Conservation (phyloP, 2,888 invertebrate species). For the Spialia ferax region DNA sequence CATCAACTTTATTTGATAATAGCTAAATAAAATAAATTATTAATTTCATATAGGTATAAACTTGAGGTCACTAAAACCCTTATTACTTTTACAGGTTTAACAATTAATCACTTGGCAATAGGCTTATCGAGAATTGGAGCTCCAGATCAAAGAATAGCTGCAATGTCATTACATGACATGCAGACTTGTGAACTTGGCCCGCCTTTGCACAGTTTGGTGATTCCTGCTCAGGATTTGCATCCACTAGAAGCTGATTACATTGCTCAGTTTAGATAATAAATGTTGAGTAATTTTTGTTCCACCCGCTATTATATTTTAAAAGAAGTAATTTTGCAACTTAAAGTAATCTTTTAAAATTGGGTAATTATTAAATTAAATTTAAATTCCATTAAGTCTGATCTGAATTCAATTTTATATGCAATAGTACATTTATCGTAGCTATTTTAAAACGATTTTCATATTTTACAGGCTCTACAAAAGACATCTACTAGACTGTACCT, state of each 20-base stretch:
- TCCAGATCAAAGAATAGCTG: constrained; percentile 92
- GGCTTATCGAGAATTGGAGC: constrained; percentile 97
- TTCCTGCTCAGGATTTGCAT: constrained; percentile 94
- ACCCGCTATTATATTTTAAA: background rate
- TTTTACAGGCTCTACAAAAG: too few relatives aligned
- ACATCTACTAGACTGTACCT: too few relatives aligned
- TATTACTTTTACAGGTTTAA: constrained; percentile 63
- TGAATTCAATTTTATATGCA: background rate
- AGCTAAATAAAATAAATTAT: too few relatives aligned
- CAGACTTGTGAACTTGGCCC: constrained; percentile 90
- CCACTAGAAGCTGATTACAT: constrained; percentile 97
- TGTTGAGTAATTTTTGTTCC: background rate
- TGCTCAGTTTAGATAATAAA: constrained; percentile 85
- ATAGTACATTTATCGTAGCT: background rate
- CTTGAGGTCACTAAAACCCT: background rate
- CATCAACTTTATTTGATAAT: background rate
- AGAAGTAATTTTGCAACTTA: background rate
- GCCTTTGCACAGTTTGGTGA: constrained; percentile 97
- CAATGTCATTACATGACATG: constrained; percentile 92
- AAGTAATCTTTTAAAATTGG: too few relatives aligned
- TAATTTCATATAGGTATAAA: too few relatives aligned
- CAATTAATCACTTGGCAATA: constrained; percentile 90
- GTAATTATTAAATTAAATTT: background rate
- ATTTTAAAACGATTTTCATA: too few relatives aligned
- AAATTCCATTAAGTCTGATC: background rate